Evolutionary conservation across 2,888 invertebrate genomes (phyloP), one percentile per base, ranked within the genome.

Genomic region (Papilio demoleus): DNA sequence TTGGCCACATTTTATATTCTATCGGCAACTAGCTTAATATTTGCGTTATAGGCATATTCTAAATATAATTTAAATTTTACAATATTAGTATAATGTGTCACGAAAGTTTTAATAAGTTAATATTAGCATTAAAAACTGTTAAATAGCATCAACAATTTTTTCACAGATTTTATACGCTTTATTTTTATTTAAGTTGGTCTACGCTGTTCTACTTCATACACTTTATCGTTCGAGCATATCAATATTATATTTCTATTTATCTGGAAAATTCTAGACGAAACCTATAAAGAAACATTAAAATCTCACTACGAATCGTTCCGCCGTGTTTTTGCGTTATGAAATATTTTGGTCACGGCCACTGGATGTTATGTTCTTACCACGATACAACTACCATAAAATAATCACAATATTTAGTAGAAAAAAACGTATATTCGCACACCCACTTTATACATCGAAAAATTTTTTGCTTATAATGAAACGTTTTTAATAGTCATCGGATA

Each of bases 361-460:
- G 12, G 63, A 63, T 63, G 63, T 45, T 47, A 50, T 22, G 19
- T 53, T 53, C 24, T 14, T n/a, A 14, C 34, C 45, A 50, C 47
- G 47, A 47, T 45, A 47, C 34, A 17, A 50, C 34, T 40, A 36
- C 59, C 68, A 68, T 70, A n/a, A n/a, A n/a, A n/a, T n/a, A n/a
- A n/a, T 72, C 71, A 72, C 71, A 76, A 74, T 75, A 67, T 77
- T 50, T 14, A 53, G 1, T 27, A 27, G 31, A 38, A 59, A 22
- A 38, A 59, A 14, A 36, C 4, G 17, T 38, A 0, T 22, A 22
- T 6, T 36, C 4, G 5, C 5, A 59, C 34, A 19, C n/a, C 6
- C 1, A 6, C n/a, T n/a, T 6, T 2, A 27, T 27, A 53, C 22
- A 14, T 0, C 8, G 27, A 8, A 5, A 50, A 19, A 36, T 24